phyloP scores from a whole-genome alignment of 2,113 vertebrate species.

The Hyaena hyaena region DNA sequence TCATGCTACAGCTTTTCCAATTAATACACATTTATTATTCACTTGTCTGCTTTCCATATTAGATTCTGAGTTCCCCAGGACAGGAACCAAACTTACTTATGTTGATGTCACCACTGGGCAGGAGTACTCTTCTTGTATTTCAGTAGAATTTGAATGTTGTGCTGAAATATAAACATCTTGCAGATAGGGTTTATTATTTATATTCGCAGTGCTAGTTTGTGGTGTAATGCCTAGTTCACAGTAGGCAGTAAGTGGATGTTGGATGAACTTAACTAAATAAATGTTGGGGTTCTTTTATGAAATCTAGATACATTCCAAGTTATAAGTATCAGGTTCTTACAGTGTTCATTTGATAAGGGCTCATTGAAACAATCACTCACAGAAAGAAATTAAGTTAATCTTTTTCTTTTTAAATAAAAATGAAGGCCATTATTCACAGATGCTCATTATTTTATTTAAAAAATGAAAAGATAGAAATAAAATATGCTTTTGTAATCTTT shows the following conservation, averaged over 20 bases:
- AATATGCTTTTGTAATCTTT: not conserved
- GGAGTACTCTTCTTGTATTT: not conserved
- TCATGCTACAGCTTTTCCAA: not conserved
- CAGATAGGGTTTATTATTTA: not conserved
- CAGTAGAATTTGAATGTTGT: not conserved
- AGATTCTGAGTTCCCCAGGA: not conserved
- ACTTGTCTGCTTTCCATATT: not conserved
- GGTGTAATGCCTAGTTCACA: not conserved
- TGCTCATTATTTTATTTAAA: constrained; percentile 36
- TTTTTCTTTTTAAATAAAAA: constrained; percentile 33
- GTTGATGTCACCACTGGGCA: not conserved
- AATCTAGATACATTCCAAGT: not conserved
- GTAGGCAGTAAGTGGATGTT: not conserved
- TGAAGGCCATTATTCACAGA: not conserved
- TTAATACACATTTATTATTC: not conserved
- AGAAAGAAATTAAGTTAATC: not conserved
- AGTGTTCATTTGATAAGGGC: not conserved
- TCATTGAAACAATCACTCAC: not conserved
- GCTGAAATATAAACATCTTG: not conserved
- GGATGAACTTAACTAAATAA: not conserved
- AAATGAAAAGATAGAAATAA: constrained; percentile 46
- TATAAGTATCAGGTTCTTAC: not conserved
- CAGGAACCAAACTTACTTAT: not conserved
- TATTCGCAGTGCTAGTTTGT: not conserved
- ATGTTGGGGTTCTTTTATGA: not conserved